Evolutionary conservation across 1,140 invertebrate genomes (phyloP).

Genomic region (Oedothorax gibbosus): DNA sequence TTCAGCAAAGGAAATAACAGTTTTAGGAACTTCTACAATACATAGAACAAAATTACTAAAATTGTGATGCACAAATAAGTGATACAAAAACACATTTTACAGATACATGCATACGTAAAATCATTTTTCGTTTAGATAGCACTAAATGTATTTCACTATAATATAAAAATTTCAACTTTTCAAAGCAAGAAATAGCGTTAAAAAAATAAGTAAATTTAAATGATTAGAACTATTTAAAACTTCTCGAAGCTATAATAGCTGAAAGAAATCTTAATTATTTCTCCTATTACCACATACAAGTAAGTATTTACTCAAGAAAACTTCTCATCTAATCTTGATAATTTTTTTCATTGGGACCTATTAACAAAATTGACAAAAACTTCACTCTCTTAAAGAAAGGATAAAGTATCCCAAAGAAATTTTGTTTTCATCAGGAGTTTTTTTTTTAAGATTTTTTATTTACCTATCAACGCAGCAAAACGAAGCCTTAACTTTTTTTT

Average conservation of each 20-base stretch:
- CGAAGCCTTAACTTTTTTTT: not conserved
- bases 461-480: conserved; percentile 24
- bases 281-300: conserved; percentile 5
- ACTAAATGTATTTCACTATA: not conserved
- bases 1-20: too few species aligned
- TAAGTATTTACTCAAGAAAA: conserved; percentile 14
- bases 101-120: too few species aligned
- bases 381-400: not conserved
- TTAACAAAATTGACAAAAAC: conserved; percentile 20
- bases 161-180: not conserved
- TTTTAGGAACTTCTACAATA: too few species aligned
- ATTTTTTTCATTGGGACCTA: conserved; percentile 1
- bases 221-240: too few species aligned
- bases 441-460: conserved; percentile 21
- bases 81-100: too few species aligned
- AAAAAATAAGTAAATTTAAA: not conserved
- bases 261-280: not conserved
- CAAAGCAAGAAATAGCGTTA: not conserved
- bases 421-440: conserved; percentile 19
- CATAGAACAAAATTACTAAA: too few species aligned
- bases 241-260: not conserved
- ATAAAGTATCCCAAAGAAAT: not conserved
- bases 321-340: conserved; percentile 10
- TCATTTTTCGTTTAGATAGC: too few species aligned
- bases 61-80: too few species aligned